Percentiles rank a stretch among this genome's conserved stretches.
These are phyloP conservation scores for Cygnus olor DNA, from an alignment of 2,797 vertebrate species.

Conservation along the genomic window DNA sequence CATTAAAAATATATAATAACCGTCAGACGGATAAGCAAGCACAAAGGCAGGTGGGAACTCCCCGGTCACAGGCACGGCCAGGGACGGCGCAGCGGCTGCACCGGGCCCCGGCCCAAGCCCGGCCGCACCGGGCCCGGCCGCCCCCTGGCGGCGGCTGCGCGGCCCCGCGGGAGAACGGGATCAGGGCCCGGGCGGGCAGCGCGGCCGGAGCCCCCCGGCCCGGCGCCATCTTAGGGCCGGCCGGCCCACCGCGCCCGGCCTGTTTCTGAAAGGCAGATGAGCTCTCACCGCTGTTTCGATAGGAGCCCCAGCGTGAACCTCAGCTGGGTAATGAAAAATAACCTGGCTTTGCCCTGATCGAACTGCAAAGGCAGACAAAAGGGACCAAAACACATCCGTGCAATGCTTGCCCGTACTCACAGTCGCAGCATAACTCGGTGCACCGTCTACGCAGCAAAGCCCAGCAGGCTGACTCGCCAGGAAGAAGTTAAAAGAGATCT, in stretches of 20 bases:
- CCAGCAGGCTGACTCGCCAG: fast-evolving
- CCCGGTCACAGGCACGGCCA: not conserved
- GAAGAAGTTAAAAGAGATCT: too few species aligned
- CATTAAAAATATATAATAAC: too few species aligned
- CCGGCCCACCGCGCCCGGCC: fast-evolving
- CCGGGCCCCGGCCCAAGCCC: not conserved
- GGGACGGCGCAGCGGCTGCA: too few species aligned
- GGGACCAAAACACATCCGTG: fast-evolving
- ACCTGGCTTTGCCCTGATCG: too few species aligned
- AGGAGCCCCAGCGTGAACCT: too few species aligned
- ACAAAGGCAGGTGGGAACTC: not conserved
- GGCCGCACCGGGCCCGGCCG: not conserved
- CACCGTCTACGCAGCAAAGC: fast-evolving
- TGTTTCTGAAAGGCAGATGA: fast-evolving
- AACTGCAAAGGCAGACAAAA: not conserved
- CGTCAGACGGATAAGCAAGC: not conserved
- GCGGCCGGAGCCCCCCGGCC: too few species aligned
- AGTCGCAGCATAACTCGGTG: not conserved
- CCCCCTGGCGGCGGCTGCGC: not conserved
- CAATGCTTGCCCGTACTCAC: too few species aligned
- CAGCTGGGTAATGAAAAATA: too few species aligned
- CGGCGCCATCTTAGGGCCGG: too few species aligned
- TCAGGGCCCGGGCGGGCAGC: too few species aligned
- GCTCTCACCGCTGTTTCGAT: fast-evolving
- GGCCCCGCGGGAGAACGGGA: too few species aligned